A percentile compares a stretch with the other conserved stretches of the same genome.
phyloP scores from a whole-genome alignment of 2,888 invertebrate species.

The Pachydiplax longipennis region DNA sequence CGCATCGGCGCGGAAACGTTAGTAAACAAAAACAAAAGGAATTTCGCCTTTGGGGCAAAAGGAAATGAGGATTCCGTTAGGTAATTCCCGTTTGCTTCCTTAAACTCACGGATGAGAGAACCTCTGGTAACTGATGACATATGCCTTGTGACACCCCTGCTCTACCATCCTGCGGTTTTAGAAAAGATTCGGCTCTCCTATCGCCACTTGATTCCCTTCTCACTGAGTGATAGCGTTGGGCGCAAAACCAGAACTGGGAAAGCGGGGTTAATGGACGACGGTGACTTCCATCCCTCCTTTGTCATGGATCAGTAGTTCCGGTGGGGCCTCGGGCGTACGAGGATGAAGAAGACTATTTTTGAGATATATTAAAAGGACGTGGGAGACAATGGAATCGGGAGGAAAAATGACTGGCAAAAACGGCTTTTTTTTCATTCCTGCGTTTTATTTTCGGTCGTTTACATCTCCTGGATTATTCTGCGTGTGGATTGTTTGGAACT shows the following conservation, averaged over 20 bases:
- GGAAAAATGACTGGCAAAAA: background rate
- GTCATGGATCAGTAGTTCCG: constrained; percentile 9
- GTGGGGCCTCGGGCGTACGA: background rate
- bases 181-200: background rate
- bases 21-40: background rate
- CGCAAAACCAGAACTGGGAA: background rate
- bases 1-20: background rate
- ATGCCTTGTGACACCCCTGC: background rate
- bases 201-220: background rate
- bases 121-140: background rate
- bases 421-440: background rate
- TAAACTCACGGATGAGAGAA: background rate
- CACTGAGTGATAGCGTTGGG: background rate
- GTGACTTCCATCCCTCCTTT: background rate
- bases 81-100: background rate
- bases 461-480: background rate
- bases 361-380: background rate
- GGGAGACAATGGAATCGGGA: background rate
- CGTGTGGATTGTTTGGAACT: background rate
- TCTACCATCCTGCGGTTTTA: background rate
- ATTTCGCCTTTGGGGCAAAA: background rate
- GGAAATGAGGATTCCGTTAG: background rate
- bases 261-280: constrained; percentile 31
- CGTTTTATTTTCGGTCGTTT: background rate
- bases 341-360: background rate